Evolutionary conservation across 2,888 invertebrate genomes (phyloP), one percentile per base, ranked within the genome.

Genomic region (Tachina fera): DNA sequence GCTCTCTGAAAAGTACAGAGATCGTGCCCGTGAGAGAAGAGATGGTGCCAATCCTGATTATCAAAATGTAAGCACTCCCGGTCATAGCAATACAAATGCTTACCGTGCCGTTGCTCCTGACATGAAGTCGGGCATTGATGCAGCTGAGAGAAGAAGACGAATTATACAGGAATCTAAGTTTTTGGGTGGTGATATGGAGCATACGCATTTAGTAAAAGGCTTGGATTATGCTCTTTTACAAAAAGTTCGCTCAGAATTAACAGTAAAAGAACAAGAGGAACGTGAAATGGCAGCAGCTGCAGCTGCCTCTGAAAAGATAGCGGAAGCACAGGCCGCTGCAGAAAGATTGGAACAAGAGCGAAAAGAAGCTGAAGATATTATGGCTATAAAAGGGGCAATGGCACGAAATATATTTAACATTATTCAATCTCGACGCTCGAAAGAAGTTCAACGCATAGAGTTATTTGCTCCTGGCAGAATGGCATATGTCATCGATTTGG

Each of bases 131-230:
- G 97, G 98, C 87, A 95, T 97, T 92, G 98, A 98, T 94, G 98
- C 98, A 0, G 98, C 99, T 9, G 99, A 99, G 93, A 94, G 98
- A 58, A 94, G 99, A 72, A 95, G 98, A 71, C 98, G 99, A 91
- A 96, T 98, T 94, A 99, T 99, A 91, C 96, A 97, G 94, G 99
- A 99, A 93, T 99, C 99, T 0, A 99, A 99, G 93, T 99, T 98
- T 93, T 97, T 99, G 94, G 99, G 99, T 92, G 99, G 99, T 95
- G 99, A 99, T 93, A 99, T 99, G 97, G 99, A 99, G 91, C 99
- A 99, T 90, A 99, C 99, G 91, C 99, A 99, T 94, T 98, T 99
- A 94, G 99, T 99, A 89, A 99, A 99, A 94, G 99, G 98, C 89
- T 93, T 97, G 67, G 98, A 98, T 94, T 98, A 97, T 92, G 98